Evolutionary conservation across 1,140 invertebrate species (phyloP).

Genomic region (Dinoponera quadriceps): DNA sequence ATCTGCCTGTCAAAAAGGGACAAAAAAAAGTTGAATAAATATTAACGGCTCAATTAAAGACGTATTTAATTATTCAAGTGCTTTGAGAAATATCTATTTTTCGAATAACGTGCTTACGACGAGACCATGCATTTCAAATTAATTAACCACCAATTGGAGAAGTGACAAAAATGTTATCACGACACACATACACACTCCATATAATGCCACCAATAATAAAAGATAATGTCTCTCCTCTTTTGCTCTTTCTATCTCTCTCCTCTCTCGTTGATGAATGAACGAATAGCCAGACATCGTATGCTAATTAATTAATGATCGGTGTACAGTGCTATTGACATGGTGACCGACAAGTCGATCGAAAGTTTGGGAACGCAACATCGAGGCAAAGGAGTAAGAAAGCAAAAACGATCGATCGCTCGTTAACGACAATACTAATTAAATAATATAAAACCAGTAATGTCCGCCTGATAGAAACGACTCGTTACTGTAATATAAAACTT

Average conservation of each 20-base stretch:
- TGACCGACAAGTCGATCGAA: constrained; percentile 41
- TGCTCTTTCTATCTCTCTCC: not conserved
- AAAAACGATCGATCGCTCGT: constrained; percentile 49
- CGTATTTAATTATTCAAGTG: not conserved
- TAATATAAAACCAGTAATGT: constrained; percentile 51
- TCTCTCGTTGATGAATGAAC: not conserved
- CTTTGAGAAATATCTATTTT: not conserved
- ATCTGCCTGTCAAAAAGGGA: constrained; percentile 8
- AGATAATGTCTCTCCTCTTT: not conserved
- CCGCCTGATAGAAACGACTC: not conserved
- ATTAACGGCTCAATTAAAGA: not conserved
- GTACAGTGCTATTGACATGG: not conserved
- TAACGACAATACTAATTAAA: constrained; percentile 36
- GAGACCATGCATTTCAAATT: not conserved
- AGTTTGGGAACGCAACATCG: constrained; percentile 13
- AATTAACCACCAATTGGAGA: not conserved
- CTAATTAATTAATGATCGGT: constrained; percentile 58
- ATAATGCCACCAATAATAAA: too few relatives aligned
- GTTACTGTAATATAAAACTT: constrained; percentile 50
- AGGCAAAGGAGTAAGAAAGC: not conserved
- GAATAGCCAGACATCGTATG: constrained; percentile 21
- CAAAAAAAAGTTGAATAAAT: not conserved
- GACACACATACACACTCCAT: not conserved
- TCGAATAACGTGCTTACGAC: not conserved
- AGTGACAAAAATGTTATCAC: not conserved